phyloP scores from a whole-genome alignment of 2,888 invertebrate genomes.

The Oligia fasciuncula region DNA sequence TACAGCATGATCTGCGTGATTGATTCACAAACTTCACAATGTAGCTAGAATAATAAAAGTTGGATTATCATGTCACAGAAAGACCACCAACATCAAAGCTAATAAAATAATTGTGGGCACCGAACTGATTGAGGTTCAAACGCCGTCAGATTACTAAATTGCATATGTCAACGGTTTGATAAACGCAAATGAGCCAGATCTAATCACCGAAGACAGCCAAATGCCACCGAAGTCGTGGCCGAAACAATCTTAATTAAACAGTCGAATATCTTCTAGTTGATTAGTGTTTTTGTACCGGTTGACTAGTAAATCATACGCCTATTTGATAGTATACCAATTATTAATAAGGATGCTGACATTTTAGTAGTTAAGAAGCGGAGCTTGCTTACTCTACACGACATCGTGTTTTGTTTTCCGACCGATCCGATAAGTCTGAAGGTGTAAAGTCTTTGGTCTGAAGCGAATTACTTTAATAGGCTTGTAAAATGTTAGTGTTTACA shows the following conservation, averaged over 20 bases:
- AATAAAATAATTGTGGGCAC: slow-evolving; percentile 67
- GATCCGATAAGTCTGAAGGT: slow-evolving; percentile 49
- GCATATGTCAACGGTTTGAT: slow-evolving; percentile 73
- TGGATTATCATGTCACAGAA: slow-evolving; percentile 38
- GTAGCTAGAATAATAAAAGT: slow-evolving; percentile 23
- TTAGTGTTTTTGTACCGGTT: slow-evolving; percentile 54
- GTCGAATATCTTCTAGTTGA: slow-evolving; percentile 51
- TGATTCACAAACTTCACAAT: slow-evolving; percentile 17
- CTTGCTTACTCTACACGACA: background rate
- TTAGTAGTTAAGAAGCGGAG: background rate
- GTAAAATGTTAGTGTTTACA: slow-evolving; percentile 77
- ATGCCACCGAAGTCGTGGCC: slow-evolving; percentile 73
- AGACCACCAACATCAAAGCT: slow-evolving; percentile 66
- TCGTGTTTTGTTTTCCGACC: background rate
- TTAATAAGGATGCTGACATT: slow-evolving; percentile 31
- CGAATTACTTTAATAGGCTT: slow-evolving; percentile 79
- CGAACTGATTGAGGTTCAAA: slow-evolving; percentile 64
- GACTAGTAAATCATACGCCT: slow-evolving; percentile 50
- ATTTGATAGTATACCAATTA: slow-evolving; percentile 46
- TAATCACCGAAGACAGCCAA: slow-evolving; percentile 71
- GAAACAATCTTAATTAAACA: slow-evolving; percentile 67
- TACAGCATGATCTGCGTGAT: background rate
- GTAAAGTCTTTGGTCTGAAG: slow-evolving; percentile 59
- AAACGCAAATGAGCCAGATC: slow-evolving; percentile 73
- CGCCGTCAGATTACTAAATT: slow-evolving; percentile 71